Percentiles rank a stretch among this genome's conserved stretches.
These are phyloP conservation scores for Seriola aureovittata DNA, from an alignment of 2,113 vertebrate species.

Conservation along the genomic window DNA sequence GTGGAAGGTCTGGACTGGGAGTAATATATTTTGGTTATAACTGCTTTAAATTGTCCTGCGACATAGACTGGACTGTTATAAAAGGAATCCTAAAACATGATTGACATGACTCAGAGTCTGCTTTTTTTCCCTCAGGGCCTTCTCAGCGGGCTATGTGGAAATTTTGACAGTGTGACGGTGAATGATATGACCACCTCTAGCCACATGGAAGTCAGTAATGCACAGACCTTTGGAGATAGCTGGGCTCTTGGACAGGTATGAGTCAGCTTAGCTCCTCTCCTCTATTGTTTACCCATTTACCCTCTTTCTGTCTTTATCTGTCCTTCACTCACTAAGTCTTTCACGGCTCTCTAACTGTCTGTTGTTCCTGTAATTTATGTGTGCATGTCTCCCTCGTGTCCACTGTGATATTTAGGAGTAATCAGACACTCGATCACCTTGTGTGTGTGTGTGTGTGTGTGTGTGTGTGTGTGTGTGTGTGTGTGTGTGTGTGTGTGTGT, in stretches of 20 bases:
- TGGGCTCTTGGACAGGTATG: slow-evolving; percentile 96
- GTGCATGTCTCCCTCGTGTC: slow-evolving; percentile 59
- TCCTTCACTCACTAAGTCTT: slow-evolving; percentile 26
- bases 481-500: slow-evolving; percentile 53
- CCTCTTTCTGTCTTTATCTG: slow-evolving; percentile 49
- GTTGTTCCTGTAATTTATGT: slow-evolving; percentile 56
- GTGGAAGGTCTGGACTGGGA: slow-evolving; percentile 90
- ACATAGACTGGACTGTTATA: background rate
- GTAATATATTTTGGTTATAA: background rate
- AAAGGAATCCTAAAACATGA: background rate
- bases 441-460: slow-evolving; percentile 58
- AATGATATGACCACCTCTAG: slow-evolving; percentile 98
- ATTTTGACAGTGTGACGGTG: slow-evolving; percentile 97
- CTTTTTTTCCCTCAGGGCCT: slow-evolving; percentile 84
- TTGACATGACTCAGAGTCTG: background rate
- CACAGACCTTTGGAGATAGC: slow-evolving; percentile 97
- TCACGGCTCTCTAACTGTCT: slow-evolving; percentile 23
- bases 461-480: slow-evolving; percentile 43
- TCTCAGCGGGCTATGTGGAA: slow-evolving; percentile 94
- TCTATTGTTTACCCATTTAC: slow-evolving; percentile 37
- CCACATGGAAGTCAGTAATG: slow-evolving; percentile 96
- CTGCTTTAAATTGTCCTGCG: background rate
- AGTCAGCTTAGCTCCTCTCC: slow-evolving; percentile 24
- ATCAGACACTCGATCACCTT: slow-evolving; percentile 73
- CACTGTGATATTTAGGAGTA: slow-evolving; percentile 80